These are phyloP conservation scores for Ditula angustiorana DNA, from an alignment of 2,888 invertebrate species.

Conservation along the genomic window DNA sequence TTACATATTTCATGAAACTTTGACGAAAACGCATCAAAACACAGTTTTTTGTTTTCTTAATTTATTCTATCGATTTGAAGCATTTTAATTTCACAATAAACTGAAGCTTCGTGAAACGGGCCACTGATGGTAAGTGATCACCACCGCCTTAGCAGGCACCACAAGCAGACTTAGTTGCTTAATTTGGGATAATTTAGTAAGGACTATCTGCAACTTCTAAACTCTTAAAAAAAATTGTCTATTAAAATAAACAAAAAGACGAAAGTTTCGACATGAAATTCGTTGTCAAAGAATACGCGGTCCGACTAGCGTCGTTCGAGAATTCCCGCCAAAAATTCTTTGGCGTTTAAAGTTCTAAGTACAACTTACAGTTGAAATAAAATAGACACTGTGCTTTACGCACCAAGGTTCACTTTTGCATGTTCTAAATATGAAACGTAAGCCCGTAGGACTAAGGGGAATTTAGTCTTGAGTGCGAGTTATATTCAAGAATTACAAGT, in stretches of 20 bases:
- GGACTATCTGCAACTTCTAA: not conserved
- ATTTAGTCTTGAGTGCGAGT: not conserved
- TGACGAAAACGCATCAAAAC: too few relatives aligned
- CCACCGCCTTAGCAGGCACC: too few relatives aligned
- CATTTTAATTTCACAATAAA: too few relatives aligned
- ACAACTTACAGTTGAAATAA: not conserved
- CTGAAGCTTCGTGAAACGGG: too few relatives aligned
- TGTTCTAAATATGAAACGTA: not conserved
- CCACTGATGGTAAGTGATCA: too few relatives aligned
- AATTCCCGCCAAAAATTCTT: not conserved
- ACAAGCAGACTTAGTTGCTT: too few relatives aligned
- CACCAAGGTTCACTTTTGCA: not conserved
- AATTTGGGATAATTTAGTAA: too few relatives aligned
- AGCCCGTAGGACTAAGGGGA: not conserved
- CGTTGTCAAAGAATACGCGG: not conserved
- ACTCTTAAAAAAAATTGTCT: not conserved
- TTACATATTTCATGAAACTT: too few relatives aligned
- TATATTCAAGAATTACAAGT: constrained; percentile 39
- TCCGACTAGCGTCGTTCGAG: not conserved
- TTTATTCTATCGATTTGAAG: too few relatives aligned
- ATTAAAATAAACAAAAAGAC: not conserved
- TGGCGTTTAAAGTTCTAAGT: not conserved
- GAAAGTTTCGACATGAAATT: not conserved
- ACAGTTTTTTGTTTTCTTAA: too few relatives aligned
- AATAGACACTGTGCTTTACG: not conserved